Evolutionary conservation across 2,888 invertebrate genomes (phyloP).

Genomic region (Timandra comae): DNA sequence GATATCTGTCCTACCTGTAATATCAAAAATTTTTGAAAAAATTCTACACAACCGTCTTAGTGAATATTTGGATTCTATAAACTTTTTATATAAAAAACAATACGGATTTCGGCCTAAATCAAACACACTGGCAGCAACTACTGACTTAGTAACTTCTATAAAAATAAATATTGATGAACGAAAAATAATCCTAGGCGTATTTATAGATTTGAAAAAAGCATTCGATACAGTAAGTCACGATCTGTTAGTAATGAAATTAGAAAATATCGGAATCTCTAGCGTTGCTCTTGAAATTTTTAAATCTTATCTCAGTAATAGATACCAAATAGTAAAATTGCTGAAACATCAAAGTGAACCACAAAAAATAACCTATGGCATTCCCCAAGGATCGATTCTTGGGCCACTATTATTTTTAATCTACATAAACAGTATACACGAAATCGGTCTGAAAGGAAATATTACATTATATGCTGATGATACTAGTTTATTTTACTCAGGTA

Average conservation of each 20-base stretch:
- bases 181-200: slow-evolving; percentile 7
- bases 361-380: slow-evolving; percentile 2
- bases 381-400: slow-evolving; percentile 9
- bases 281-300: slow-evolving; percentile 4
- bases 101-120: slow-evolving; percentile 11
- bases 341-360: neutral
- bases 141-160: slow-evolving; percentile 7
- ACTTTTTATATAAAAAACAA: slow-evolving; percentile 5
- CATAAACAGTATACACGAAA: slow-evolving; percentile 1
- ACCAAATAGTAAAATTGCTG: slow-evolving; percentile 5
- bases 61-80: neutral
- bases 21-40: slow-evolving; percentile 11
- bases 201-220: slow-evolving; percentile 9
- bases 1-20: slow-evolving; percentile 4
- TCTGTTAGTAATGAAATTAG: slow-evolving; percentile 3
- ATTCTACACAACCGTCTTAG: slow-evolving; percentile 5
- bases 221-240: slow-evolving; percentile 9
- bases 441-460: slow-evolving; percentile 3
- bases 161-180: slow-evolving; percentile 8
- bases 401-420: slow-evolving; percentile 3
- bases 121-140: slow-evolving; percentile 9
- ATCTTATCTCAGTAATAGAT: slow-evolving; percentile 4
- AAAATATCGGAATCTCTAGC: slow-evolving; percentile 1
- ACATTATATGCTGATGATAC: slow-evolving; percentile 7
- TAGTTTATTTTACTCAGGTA: neutral